Evolutionary conservation across 2,888 invertebrate species (phyloP).

Genomic region (Ganaspis brasiliensis): DNA sequence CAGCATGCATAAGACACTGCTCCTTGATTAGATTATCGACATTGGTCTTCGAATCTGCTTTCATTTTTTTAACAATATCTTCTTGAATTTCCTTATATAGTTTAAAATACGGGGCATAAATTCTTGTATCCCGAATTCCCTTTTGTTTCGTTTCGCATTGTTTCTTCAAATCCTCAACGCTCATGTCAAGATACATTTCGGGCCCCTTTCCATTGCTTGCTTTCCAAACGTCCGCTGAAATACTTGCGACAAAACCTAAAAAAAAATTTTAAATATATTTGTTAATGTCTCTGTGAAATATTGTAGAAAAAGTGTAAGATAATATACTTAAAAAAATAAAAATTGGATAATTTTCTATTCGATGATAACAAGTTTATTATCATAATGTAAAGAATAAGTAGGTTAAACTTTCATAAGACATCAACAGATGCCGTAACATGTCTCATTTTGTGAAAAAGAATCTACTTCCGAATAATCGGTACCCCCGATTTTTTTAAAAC

Average conservation of each 20-base stretch:
- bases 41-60: slow-evolving; percentile 24
- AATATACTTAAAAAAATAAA: too few relatives aligned
- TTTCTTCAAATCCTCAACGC: slow-evolving; percentile 12
- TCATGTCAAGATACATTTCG: not conserved
- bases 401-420: too few relatives aligned
- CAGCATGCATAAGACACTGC: slow-evolving; percentile 7
- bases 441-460: not conserved
- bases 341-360: not conserved
- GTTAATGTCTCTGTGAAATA: too few relatives aligned
- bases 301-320: too few relatives aligned
- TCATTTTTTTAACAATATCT: slow-evolving; percentile 11
- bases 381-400: too few relatives aligned
- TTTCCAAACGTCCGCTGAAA: slow-evolving; percentile 31
- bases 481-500: too few relatives aligned
- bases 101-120: slow-evolving; percentile 34
- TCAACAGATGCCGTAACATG: not conserved
- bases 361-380: not conserved
- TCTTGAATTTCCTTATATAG: slow-evolving; percentile 21
- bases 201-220: not conserved
- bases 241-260: slow-evolving; percentile 20
- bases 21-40: slow-evolving; percentile 17
- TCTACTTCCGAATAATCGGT: too few relatives aligned
- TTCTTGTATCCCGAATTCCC: not conserved
- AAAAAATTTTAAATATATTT: not conserved
- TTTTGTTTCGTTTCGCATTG: slow-evolving; percentile 8